Evolutionary conservation across 2,113 vertebrate genomes (phyloP), one percentile per base, ranked within the genome.

Genomic region (Corvus cornix): DNA sequence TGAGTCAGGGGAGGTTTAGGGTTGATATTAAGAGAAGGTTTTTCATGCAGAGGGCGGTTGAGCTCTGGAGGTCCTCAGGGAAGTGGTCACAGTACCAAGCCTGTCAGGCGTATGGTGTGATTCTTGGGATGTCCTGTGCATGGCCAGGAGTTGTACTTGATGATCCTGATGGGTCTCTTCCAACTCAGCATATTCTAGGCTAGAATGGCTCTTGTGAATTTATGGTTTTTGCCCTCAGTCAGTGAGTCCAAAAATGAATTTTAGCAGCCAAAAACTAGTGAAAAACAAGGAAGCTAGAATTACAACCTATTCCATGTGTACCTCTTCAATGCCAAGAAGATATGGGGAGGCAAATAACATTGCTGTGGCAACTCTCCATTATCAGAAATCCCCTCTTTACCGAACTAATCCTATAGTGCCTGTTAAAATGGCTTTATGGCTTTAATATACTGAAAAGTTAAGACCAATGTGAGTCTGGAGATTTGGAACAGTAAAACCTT

Each of bases 371-470:
- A 35, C 53, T 74, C 58, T 93, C 41, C 56, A 66, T 66, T 73
- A 77, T 58, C 52, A 76, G 41, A 96, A 83, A 67, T 93, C 15
- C 67, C 20, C 6, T 3, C 35, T 87, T 87, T 55, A 55, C 41
- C 31, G 67, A 79, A 59, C 66, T 84, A 91, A 94, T 79, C 70
- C 62, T 79, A 15, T 35, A 51, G 39, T 74, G 51, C 39, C 70
- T 86, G 30, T 49, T 80, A 70, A 95, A 94, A 91, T 67, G 67
- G 10, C 33, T 86, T 91, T 77, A 74, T 43, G 75, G 10, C 30
- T 86, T 94, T 94, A 91, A 88, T 88, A 69, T 80, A 90, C 33
- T 46, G 44, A 6, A 83, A 63, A 87, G 86, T 84, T 82, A 87
- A 81, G 58, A 91, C 69, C 68, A 73, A 15, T 74, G 13, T 37